Evolutionary conservation across 2,888 invertebrate genomes (phyloP), one percentile per base, ranked within the genome.

Genomic region (Leptothorax acervorum): DNA sequence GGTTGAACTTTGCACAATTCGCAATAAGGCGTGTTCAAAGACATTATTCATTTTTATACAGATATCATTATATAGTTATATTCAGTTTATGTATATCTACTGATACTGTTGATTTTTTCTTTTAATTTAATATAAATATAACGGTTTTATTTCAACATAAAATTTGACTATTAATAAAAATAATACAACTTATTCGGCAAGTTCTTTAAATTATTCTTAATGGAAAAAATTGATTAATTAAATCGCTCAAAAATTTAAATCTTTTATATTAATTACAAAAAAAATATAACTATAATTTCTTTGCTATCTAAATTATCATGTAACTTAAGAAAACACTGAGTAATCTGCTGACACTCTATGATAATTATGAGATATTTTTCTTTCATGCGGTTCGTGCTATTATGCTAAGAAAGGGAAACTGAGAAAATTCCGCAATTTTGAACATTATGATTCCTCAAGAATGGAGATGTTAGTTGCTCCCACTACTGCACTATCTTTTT

Each of bases 1-100:
- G 90, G 90, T 82, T 90, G 84, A 85, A 82, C 60, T 87, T 89
- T 89, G 86, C 55, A 31, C 12, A 55, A 28, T 39, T 55, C 28
- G 12, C 42, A 35, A 35, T 35, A 66, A 66, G 15, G n/a, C 42
- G 55, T 78, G 68, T 31, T 78, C 15, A 3, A 31, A 66, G 28
- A 55, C 9, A 55, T 55, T 76, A 76, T 66, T 31, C 18, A 12
- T 31, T 66, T n/a, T 31, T 12, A 28, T 35, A 53, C 2, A 4
- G 11, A 48, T 15, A 15, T 48, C 2, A 15, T 48, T 42, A 31
- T 48, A 35, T 48, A 23, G 5, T 15, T 45, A 3, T n/a, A 55
- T 78, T n/a, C 12, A 35, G 18, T 5, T 15, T 15, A n/a, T 6
- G 1, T 45, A 42, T 9, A n/a, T n/a, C n/a, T n/a, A n/a, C n/a